A percentile compares a stretch with the other conserved stretches of the same genome.
Evolutionary conservation across 2,113 vertebrate genomes (phyloP).

Genomic region (Tachycineta bicolor): DNA sequence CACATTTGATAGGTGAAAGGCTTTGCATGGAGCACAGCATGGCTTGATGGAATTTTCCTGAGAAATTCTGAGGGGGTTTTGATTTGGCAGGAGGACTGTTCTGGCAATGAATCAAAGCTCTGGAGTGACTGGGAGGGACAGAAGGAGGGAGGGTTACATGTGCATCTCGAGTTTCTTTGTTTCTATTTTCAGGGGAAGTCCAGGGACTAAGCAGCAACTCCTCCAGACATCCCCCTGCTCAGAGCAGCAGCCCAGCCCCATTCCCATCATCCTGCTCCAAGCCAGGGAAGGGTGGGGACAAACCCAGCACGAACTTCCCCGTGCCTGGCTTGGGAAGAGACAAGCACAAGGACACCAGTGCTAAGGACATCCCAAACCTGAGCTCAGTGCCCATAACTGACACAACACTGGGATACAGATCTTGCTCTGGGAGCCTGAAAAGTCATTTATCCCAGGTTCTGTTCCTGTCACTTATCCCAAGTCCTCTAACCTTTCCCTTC

Average conservation of each 20-base stretch:
- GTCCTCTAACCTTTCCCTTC: neutral
- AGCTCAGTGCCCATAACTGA: neutral
- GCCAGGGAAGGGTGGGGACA: neutral
- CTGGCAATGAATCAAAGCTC: neutral
- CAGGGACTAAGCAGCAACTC: neutral
- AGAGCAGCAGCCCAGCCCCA: neutral
- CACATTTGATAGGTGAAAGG: neutral
- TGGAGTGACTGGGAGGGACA: neutral
- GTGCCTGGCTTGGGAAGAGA: neutral
- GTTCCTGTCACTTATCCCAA: neutral
- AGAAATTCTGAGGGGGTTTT: neutral
- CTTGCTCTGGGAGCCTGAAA: neutral
- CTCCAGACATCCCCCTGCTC: neutral
- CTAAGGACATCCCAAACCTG: neutral
- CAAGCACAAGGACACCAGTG: neutral
- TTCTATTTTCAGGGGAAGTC: constrained; percentile 26
- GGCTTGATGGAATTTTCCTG: neutral
- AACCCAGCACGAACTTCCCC: neutral
- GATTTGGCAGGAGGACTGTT: neutral
- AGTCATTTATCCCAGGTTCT: too few species aligned
- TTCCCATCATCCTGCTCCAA: neutral
- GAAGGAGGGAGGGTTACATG: neutral
- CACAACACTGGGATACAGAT: neutral
- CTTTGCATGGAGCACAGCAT: neutral
- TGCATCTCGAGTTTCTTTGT: neutral